Evolutionary conservation across 2,888 invertebrate species (phyloP), one percentile per base, ranked within the genome.

Genomic region (Euplexia lucipara): DNA sequence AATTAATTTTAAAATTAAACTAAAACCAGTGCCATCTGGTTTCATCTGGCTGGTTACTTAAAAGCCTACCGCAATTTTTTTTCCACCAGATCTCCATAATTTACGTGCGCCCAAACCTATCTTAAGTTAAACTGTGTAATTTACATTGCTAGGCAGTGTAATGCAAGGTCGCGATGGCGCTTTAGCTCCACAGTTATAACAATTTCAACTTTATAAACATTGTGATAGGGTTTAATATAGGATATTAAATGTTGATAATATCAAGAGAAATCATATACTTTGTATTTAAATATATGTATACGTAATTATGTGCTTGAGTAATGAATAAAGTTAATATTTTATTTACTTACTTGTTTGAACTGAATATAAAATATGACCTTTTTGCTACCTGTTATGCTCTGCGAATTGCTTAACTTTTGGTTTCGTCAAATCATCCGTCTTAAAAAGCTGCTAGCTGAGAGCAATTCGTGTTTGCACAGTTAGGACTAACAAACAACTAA

Each of bases 201-300:
- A 74, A 62, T 51, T 45, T 42, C 39, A 59, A 67, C 71, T 49
- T 49, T 75, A 75, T 47, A 1, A 0, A 0, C 9, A 26, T 12
- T 0, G 0, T 0, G 0, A 12, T 58, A 75, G 12, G 26, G 16
- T 22, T 20, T 0, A 49, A n/a, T 45, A 58, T 66, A 6, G 16
- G 0, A 6, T 51, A 26, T 9, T 8, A 18, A 3, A 1, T 8
- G 6, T n/a, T 39, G 9, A 30, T 30, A n/a, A 12, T 41, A 68
- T 61, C 10, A 53, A 78, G 63, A 64, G 76, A 78, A 76, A 74
- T 68, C 65, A 62, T 52, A 74, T 78, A 54, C 67, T 68, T 67
- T 54, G n/a, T n/a, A n/a, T n/a, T n/a, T n/a, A n/a, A n/a, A n/a
- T n/a, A n/a, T 57, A 65, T 54, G 49, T 56, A 44, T 60, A 44